These are phyloP conservation scores for Carduelis carduelis DNA, from an alignment of 2,797 vertebrate genomes.

Conservation along the genomic window DNA sequence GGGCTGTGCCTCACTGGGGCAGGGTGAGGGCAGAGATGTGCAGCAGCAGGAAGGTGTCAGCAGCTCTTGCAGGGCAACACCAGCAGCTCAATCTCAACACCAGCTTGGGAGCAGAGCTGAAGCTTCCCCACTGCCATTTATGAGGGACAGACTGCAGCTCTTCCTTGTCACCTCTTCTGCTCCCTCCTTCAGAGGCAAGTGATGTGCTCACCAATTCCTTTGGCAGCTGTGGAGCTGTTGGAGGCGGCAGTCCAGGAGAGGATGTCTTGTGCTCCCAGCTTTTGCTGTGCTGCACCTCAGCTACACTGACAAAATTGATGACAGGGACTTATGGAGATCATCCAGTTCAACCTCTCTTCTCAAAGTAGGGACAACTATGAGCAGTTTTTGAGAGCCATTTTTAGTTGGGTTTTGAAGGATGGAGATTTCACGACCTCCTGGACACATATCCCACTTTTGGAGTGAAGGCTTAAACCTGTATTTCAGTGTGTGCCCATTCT, in stretches of 20 bases:
- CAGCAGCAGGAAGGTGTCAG: background rate
- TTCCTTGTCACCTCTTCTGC: background rate
- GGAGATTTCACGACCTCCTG: background rate
- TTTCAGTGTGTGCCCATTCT: background rate
- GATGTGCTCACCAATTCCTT: accelerated
- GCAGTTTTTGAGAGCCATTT: background rate
- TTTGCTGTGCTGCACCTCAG: background rate
- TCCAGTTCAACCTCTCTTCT: background rate
- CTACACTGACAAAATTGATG: background rate
- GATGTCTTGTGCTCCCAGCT: background rate
- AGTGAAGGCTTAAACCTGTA: background rate
- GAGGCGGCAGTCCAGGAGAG: background rate
- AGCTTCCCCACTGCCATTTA: background rate
- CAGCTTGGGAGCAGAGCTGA: background rate
- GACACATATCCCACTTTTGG: too few species aligned
- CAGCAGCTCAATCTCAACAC: background rate
- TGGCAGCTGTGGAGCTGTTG: accelerated
- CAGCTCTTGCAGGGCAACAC: background rate
- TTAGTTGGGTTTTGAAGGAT: background rate
- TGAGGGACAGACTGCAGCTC: background rate
- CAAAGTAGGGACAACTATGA: background rate
- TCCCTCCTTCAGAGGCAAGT: background rate
- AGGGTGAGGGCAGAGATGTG: background rate
- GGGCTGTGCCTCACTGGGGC: accelerated
- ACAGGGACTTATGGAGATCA: background rate